These are phyloP conservation scores for Calliphora vomitoria DNA, from an alignment of 2,888 invertebrate genomes.

Conservation along the genomic window DNA sequence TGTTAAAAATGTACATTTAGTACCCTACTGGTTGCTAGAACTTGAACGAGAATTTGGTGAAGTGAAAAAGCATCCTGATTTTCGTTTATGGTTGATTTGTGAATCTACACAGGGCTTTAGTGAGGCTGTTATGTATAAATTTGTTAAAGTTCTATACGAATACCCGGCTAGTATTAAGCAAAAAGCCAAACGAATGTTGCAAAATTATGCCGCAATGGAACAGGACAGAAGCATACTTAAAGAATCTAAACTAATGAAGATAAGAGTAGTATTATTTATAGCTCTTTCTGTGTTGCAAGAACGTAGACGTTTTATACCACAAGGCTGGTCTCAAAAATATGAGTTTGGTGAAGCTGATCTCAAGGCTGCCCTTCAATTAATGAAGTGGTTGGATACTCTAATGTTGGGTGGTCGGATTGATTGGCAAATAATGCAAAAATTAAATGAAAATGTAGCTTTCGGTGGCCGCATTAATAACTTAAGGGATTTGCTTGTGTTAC, in stretches of 20 bases:
- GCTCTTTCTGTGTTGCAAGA: constrained; percentile 96
- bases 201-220: constrained; percentile 87
- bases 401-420: constrained; percentile 82
- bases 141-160: constrained; percentile 92
- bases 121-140: constrained; percentile 90
- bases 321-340: constrained; percentile 95
- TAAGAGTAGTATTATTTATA: constrained; percentile 92
- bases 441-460: constrained; percentile 92
- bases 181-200: constrained; percentile 91
- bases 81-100: constrained; percentile 93
- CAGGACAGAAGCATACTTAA: constrained; percentile 74
- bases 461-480: constrained; percentile 93
- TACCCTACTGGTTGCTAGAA: constrained; percentile 89
- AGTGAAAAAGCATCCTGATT: constrained; percentile 85
- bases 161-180: constrained; percentile 94
- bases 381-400: constrained; percentile 81
- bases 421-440: constrained; percentile 91
- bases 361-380: constrained; percentile 89
- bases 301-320: constrained; percentile 95
- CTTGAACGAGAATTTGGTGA: constrained; percentile 88
- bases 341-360: constrained; percentile 94
- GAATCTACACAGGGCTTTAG: constrained; percentile 92
- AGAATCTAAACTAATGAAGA: constrained; percentile 85
- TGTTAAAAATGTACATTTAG: constrained; percentile 92
- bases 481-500: constrained; percentile 86